Evolutionary conservation across 2,113 vertebrate genomes (phyloP).

Genomic region (Sardina pilchardus): DNA sequence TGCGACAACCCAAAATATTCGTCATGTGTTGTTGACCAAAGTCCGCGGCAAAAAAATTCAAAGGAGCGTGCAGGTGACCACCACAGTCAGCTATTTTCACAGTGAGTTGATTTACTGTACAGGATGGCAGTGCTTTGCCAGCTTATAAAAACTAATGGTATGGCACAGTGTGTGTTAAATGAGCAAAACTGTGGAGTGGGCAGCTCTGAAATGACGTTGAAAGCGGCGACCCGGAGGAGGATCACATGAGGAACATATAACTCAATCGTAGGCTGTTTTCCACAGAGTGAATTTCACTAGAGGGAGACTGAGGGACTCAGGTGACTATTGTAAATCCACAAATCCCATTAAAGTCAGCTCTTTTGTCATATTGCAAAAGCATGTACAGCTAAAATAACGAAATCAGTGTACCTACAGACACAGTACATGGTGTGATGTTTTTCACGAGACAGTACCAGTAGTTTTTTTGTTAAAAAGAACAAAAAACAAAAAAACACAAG

Average conservation of each 20-base stretch:
- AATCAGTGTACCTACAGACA: too few species aligned
- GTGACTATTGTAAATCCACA: background rate
- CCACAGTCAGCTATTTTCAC: conserved; percentile 9
- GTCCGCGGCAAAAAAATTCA: background rate
- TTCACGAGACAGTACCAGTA: too few species aligned
- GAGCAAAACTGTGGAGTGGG: background rate
- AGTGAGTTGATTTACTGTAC: background rate
- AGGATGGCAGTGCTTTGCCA: background rate
- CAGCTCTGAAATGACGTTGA: background rate
- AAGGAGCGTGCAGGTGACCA: background rate
- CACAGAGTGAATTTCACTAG: background rate
- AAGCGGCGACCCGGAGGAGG: background rate
- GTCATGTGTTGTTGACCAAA: background rate
- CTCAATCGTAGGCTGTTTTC: background rate
- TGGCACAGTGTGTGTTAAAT: background rate
- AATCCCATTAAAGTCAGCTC: background rate
- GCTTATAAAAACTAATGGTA: background rate
- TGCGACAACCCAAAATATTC: background rate
- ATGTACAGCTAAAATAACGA: too few species aligned
- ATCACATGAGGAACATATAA: background rate
- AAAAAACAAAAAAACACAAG: background rate
- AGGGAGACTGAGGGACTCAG: background rate
- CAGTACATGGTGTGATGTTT: too few species aligned
- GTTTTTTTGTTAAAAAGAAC: too few species aligned
- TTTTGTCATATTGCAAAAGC: background rate